Percentiles rank a stretch among this genome's conserved stretches.
These are phyloP conservation scores for Ferrisia virgata DNA, from an alignment of 2,888 invertebrate genomes.

Conservation along the genomic window DNA sequence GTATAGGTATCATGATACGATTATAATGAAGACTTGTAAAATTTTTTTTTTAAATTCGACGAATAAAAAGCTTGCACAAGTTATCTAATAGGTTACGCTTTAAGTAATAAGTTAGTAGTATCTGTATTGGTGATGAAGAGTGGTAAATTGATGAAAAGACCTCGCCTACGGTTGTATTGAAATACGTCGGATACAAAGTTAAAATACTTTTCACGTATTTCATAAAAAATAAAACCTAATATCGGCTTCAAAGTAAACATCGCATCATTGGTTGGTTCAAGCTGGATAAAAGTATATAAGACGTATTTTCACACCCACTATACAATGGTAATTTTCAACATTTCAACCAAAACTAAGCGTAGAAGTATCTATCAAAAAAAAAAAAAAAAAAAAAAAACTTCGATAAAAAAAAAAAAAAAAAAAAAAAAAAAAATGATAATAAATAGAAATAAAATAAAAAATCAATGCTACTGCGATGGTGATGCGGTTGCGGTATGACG, in stretches of 20 bases:
- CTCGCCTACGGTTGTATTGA: neutral
- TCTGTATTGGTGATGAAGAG: neutral
- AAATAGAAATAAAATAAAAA: neutral
- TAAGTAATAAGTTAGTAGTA: neutral
- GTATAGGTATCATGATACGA: too few relatives aligned
- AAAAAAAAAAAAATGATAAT: neutral
- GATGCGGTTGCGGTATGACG: neutral
- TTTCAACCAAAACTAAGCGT: neutral
- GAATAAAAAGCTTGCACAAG: neutral
- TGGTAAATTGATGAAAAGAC: neutral
- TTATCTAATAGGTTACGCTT: neutral
- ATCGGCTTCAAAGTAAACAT: conserved; percentile 18
- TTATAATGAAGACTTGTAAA: too few relatives aligned
- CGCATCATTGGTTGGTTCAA: neutral
- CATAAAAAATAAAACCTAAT: neutral
- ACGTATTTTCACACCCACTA: neutral
- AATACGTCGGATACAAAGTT: neutral
- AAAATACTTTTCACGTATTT: conserved; percentile 24
- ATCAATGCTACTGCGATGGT: neutral
- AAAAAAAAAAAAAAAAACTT: neutral
- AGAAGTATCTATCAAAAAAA: too few relatives aligned
- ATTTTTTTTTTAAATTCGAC: neutral
- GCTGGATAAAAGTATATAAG: neutral
- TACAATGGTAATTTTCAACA: neutral
- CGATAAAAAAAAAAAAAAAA: neutral